These are phyloP conservation scores for Stichopus chloronotus DNA, from an alignment of 35 echinoderm and acorn worm genomes.

Conservation along the genomic window DNA sequence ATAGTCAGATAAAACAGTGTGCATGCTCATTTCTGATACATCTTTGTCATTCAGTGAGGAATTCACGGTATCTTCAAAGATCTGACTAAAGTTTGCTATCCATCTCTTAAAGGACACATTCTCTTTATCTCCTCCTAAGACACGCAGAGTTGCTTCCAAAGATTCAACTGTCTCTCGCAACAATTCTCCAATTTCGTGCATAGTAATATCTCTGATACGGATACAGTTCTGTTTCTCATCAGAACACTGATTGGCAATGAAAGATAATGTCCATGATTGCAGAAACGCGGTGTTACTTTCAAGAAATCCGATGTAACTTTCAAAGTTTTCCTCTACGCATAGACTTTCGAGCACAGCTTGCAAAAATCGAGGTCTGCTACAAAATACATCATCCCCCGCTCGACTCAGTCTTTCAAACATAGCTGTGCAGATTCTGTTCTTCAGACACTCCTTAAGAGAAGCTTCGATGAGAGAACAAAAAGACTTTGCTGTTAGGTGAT, in stretches of 20 bases:
- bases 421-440: constrained; percentile 33
- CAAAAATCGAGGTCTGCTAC: constrained; percentile 48
- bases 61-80: constrained; percentile 4
- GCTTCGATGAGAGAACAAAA: background rate
- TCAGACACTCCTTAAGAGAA: background rate
- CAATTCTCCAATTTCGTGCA: constrained; percentile 1
- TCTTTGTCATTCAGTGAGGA: constrained; percentile 24
- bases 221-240: background rate
- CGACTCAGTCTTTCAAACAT: constrained; percentile 16
- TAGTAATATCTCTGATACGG: background rate
- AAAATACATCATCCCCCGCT: constrained; percentile 34
- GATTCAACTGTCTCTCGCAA: background rate
- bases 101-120: background rate
- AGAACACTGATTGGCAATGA: constrained; percentile 6
- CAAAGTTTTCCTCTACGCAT: constrained; percentile 14
- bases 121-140: background rate
- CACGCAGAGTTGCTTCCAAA: constrained; percentile 22
- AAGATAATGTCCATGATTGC: background rate
- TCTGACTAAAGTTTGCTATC: background rate
- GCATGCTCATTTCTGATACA: constrained; percentile 1
- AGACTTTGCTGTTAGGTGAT: constrained; percentile 32
- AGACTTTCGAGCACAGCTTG: background rate
- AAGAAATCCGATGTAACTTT: constrained; percentile 18
- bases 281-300: background rate
- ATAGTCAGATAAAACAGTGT: constrained; percentile 11